Evolutionary conservation across 2,888 invertebrate species (phyloP).

Genomic region (Leptopilina syphax): DNA sequence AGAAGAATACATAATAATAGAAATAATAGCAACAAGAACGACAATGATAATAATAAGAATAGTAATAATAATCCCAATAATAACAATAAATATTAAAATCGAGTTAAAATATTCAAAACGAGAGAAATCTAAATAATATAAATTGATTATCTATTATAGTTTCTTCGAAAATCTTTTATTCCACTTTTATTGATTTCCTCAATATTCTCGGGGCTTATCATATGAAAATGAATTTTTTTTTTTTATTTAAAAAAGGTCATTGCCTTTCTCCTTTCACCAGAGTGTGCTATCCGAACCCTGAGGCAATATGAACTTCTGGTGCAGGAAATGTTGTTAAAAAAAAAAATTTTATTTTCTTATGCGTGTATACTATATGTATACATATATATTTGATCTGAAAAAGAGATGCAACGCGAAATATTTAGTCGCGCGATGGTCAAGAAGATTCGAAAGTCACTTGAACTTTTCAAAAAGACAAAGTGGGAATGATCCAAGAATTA

Average conservation of each 20-base stretch:
- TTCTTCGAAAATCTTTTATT: constrained; percentile 38
- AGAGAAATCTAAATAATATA: no score
- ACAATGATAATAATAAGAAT: no score
- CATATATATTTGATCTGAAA: constrained; percentile 50
- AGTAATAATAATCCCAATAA: no score
- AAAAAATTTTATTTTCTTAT: constrained; percentile 52
- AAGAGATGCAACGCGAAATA: constrained; percentile 59
- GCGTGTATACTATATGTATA: constrained; percentile 20
- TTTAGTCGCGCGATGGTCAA: constrained; percentile 59
- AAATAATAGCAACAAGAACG: no score
- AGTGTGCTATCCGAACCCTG: constrained; percentile 48
- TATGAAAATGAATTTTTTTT: constrained; percentile 41
- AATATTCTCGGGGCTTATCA: constrained; percentile 30
- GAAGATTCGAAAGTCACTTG: constrained; percentile 68
- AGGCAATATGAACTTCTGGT: constrained; percentile 52
- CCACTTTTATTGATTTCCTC: constrained; percentile 46
- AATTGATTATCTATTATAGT: constrained; percentile 33
- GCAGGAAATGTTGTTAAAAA: constrained; percentile 59
- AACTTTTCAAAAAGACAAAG: constrained; percentile 37
- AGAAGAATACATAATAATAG: no score
- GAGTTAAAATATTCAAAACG: no score
- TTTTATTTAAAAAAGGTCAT: constrained; percentile 46
- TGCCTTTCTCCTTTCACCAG: constrained; percentile 76
- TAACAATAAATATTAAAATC: no score
- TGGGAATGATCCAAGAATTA: constrained; percentile 30